Evolutionary conservation across 2,888 invertebrate genomes (phyloP).

Genomic region (Pyrrhia umbra): DNA sequence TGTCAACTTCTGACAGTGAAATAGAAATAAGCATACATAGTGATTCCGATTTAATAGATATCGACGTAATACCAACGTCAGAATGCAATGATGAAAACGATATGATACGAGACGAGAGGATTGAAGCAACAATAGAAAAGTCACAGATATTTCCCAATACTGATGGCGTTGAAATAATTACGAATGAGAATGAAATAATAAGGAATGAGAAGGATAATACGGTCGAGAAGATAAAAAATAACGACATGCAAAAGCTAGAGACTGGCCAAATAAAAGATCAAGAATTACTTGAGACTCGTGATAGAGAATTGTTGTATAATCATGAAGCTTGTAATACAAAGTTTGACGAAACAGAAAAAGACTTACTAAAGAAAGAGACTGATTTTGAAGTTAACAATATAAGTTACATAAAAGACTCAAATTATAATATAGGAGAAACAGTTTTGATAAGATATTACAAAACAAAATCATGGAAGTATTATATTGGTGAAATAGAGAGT

Average conservation of each 20-base stretch:
- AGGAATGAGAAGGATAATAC: not conserved
- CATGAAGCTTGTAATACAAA: not conserved
- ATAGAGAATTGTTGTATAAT: not conserved
- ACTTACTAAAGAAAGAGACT: conserved; percentile 1
- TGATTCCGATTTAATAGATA: conserved; percentile 13
- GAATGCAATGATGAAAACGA: conserved; percentile 1
- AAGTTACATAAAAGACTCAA: not conserved
- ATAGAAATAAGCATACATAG: conserved; percentile 11
- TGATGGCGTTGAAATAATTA: too few species aligned
- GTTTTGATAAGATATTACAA: conserved; percentile 14
- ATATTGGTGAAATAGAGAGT: conserved; percentile 11
- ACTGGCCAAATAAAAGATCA: not conserved
- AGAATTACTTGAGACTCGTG: not conserved
- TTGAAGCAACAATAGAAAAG: conserved; percentile 8
- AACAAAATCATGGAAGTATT: conserved; percentile 10
- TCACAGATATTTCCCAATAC: not conserved
- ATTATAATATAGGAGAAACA: conserved; percentile 4
- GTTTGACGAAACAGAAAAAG: not conserved
- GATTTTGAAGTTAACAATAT: not conserved
- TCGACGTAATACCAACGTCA: conserved; percentile 4
- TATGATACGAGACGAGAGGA: not conserved
- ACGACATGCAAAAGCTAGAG: conserved; percentile 1
- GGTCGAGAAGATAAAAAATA: conserved; percentile 3
- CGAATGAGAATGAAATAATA: not conserved
- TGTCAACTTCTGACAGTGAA: not conserved